Percentiles rank a stretch among this genome's conserved stretches.
These are phyloP conservation scores for Pristionchus entomophagus DNA, from an alignment of 2,888 invertebrate genomes.

Conservation along the genomic window DNA sequence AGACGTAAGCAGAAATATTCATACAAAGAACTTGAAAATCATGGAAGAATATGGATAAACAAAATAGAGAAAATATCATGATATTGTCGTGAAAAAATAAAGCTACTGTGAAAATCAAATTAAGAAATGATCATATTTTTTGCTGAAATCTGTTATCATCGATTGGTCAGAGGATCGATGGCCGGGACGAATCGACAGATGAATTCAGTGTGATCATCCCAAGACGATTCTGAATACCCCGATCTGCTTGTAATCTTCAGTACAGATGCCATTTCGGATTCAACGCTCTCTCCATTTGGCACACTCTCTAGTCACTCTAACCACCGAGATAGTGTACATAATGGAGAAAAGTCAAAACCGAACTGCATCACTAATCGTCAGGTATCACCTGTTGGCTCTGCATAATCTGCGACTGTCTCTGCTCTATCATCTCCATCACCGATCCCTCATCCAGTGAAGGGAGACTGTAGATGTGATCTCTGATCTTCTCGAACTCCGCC, in stretches of 20 bases:
- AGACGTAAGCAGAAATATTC: neutral
- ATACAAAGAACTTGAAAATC: neutral
- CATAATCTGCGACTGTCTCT: neutral
- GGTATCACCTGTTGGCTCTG: neutral
- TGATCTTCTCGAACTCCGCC: neutral
- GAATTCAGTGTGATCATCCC: neutral
- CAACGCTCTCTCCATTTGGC: too few relatives aligned
- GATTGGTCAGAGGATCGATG: neutral
- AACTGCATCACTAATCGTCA: neutral
- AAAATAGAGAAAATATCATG: neutral
- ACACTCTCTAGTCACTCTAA: too few relatives aligned
- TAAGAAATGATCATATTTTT: too few relatives aligned
- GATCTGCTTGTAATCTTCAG: neutral
- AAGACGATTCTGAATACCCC: slow-evolving; percentile 25
- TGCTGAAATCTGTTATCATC: too few relatives aligned
- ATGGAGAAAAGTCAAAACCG: too few relatives aligned
- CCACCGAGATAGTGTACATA: too few relatives aligned
- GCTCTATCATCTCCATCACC: neutral
- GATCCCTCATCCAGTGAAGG: neutral
- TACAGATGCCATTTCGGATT: too few relatives aligned
- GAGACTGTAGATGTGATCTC: neutral
- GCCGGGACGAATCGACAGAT: neutral
- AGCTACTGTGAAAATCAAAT: neutral
- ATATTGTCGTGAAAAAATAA: neutral
- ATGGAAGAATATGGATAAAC: neutral